Evolutionary conservation across 1,140 invertebrate species (phyloP).

Genomic region (Spodoptera litura): DNA sequence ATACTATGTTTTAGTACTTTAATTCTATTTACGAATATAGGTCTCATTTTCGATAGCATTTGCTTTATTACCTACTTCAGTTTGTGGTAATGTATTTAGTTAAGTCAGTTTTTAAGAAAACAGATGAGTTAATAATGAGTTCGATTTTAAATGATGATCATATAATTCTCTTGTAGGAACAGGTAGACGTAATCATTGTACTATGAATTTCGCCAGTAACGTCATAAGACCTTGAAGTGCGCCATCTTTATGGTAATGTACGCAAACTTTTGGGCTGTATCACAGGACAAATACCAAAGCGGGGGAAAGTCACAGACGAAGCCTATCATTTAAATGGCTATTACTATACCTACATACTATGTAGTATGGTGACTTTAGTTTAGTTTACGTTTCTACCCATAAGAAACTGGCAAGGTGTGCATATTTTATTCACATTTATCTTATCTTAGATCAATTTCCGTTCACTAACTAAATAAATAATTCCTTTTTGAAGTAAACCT

Average conservation of each 20-base stretch:
- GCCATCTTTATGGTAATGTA: no score
- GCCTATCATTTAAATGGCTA: no score
- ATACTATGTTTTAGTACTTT: conserved; percentile 42
- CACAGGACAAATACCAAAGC: no score
- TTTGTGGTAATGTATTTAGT: neutral
- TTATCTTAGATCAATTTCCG: conserved; percentile 2
- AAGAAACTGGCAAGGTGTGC: neutral
- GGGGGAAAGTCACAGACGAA: no score
- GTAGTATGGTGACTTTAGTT: neutral
- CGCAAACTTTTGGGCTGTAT: no score
- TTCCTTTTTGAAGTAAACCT: conserved; percentile 3
- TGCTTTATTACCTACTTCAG: neutral
- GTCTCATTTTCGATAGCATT: conserved; percentile 10
- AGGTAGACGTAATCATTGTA: no score
- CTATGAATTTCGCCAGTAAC: no score
- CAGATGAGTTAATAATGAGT: no score
- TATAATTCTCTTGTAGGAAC: no score
- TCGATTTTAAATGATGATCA: no score
- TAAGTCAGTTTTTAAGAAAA: no score
- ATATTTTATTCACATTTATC: neutral
- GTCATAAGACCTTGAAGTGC: no score
- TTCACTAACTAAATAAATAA: conserved; percentile 2
- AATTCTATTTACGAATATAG: conserved; percentile 30
- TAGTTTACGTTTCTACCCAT: neutral
- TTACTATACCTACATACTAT: neutral